Evolutionary conservation across 2,888 invertebrate genomes (phyloP).

Genomic region (Meteorus cinctellus): DNA sequence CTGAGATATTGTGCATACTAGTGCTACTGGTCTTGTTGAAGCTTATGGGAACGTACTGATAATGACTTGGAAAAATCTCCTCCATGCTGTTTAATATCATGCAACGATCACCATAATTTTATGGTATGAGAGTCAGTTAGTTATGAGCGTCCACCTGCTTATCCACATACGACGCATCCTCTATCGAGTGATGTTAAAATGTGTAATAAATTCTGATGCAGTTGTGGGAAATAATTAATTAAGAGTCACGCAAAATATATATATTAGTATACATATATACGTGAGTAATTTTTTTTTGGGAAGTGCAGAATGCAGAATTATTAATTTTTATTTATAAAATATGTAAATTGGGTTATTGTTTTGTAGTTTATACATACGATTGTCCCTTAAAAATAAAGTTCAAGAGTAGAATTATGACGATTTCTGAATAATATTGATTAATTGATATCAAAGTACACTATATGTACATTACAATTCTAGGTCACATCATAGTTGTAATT

Average conservation of each 20-base stretch:
- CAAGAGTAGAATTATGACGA: no score
- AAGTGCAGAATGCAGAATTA: no score
- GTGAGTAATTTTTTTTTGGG: no score
- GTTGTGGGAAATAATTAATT: constrained; percentile 17
- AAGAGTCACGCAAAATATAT: no score
- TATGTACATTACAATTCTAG: background rate
- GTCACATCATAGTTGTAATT: background rate
- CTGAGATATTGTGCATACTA: constrained; percentile 53
- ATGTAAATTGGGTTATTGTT: no score
- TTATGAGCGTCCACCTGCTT: constrained; percentile 49
- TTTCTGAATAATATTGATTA: background rate
- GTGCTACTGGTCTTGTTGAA: constrained; percentile 69
- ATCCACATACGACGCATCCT: background rate
- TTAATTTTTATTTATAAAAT: no score
- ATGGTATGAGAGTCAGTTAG: constrained; percentile 31
- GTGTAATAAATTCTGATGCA: background rate
- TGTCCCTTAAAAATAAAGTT: no score
- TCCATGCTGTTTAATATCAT: constrained; percentile 44
- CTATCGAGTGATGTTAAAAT: background rate
- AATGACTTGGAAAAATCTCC: constrained; percentile 59
- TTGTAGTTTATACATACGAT: no score
- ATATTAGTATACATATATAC: no score
- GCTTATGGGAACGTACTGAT: constrained; percentile 71
- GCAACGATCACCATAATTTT: constrained; percentile 32
- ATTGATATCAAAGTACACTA: background rate